These are phyloP conservation scores for Drosophila varians DNA, from an alignment of 1,140 invertebrate species.

Conservation along the genomic window DNA sequence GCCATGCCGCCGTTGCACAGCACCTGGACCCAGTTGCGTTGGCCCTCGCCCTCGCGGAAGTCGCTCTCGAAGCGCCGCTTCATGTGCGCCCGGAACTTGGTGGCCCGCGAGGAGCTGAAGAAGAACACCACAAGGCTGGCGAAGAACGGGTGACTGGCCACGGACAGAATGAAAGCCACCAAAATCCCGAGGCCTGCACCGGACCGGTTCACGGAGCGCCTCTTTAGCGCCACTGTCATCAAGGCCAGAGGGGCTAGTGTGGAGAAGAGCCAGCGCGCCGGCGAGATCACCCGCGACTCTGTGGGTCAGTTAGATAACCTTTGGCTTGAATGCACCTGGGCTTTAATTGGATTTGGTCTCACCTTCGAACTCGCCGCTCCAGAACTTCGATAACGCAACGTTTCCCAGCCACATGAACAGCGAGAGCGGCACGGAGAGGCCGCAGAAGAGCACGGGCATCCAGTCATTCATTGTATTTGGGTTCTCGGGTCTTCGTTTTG, in stretches of 20 bases:
- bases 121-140: slow-evolving; percentile 91
- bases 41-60: slow-evolving; percentile 90
- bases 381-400: slow-evolving; percentile 87
- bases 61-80: slow-evolving; percentile 92
- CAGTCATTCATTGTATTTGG: slow-evolving; percentile 71
- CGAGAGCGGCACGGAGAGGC: slow-evolving; percentile 88
- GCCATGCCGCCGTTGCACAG: slow-evolving; percentile 95
- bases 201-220: slow-evolving; percentile 88
- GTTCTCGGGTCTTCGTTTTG: background rate
- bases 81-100: slow-evolving; percentile 88
- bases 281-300: slow-evolving; percentile 88
- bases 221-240: slow-evolving; percentile 87
- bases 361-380: slow-evolving; percentile 79
- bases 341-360: background rate
- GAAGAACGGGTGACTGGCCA: slow-evolving; percentile 91
- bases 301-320: slow-evolving; percentile 84
- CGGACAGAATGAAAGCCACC: slow-evolving; percentile 91
- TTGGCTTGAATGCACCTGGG: slow-evolving; percentile 9
- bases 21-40: slow-evolving; percentile 96
- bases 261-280: slow-evolving; percentile 89
- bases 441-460: slow-evolving; percentile 87
- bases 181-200: slow-evolving; percentile 90
- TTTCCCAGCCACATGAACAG: slow-evolving; percentile 90
- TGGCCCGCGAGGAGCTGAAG: slow-evolving; percentile 91
- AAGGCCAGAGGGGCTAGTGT: slow-evolving; percentile 88